These are phyloP conservation scores for Endomychus coccineus DNA, from an alignment of 2,888 invertebrate species.

Conservation along the genomic window DNA sequence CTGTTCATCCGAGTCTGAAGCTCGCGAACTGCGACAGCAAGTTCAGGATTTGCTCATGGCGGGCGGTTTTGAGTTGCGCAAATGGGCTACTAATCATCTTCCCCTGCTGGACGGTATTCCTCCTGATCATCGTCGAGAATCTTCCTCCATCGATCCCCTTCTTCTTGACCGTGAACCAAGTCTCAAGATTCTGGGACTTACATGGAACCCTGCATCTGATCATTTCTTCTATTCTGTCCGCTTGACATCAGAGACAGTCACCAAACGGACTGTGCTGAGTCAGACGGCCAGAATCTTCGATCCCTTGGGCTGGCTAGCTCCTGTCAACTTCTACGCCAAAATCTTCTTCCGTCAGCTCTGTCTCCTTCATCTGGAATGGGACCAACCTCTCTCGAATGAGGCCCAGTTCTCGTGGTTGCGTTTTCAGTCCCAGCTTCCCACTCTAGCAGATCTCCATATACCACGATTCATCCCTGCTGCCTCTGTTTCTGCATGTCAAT, in stretches of 20 bases:
- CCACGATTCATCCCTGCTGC: neutral
- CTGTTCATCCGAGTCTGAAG: no score
- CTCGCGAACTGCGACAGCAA: no score
- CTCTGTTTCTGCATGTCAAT: neutral
- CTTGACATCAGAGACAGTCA: neutral
- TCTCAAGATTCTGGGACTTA: slow-evolving; percentile 2
- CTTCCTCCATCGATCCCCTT: no score
- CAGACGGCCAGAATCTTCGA: no score
- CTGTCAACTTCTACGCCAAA: slow-evolving; percentile 5
- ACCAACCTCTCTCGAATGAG: slow-evolving; percentile 6
- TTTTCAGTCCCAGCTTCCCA: no score
- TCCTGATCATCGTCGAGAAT: neutral
- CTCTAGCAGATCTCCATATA: no score
- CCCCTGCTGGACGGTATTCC: slow-evolving; percentile 5
- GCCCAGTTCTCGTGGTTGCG: neutral
- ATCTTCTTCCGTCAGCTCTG: slow-evolving; percentile 6
- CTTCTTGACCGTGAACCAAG: neutral
- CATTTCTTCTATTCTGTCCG: slow-evolving; percentile 1
- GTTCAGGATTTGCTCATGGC: no score
- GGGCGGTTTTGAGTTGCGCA: slow-evolving; percentile 1
- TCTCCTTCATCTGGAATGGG: slow-evolving; percentile 3
- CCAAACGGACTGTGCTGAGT: slow-evolving; percentile 2
- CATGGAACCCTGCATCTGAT: slow-evolving; percentile 3
- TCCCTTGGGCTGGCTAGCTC: slow-evolving; percentile 5
- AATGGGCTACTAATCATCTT: slow-evolving; percentile 5